Evolutionary conservation across 1,140 invertebrate genomes (phyloP), one percentile per base, ranked within the genome.

Genomic region (Diprion similis): DNA sequence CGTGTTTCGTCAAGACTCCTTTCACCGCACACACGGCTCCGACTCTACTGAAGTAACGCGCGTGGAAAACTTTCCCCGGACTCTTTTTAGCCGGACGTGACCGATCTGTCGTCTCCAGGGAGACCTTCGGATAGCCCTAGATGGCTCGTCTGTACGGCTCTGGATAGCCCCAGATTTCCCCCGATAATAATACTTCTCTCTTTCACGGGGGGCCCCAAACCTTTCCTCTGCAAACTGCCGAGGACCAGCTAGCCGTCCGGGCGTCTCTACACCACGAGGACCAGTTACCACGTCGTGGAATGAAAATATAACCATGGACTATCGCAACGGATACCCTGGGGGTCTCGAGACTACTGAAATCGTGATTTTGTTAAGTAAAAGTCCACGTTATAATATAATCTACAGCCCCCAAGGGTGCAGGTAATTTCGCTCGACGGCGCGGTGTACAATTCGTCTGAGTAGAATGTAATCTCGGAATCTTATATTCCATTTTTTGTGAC

Each of bases 131-230:
- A 59, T 59, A 59, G 51, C 51, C 51, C 51, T 59, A 17, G 51
- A 59, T 59, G 51, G 51, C 51, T 17, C 51, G 24, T 37, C 24
- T 37, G 24, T 37, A 37, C 24, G 24, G 24, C 24, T 37, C 24
- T 37, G 24, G 80, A 82, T 75, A 74, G 71, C 80, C 81, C 80
- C 82, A 87, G 86, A 87, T 87, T 87, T 87, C 86, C 86, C 86
- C 81, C 81, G 86, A 85, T 87, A 87, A 87, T 87, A 87, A 87
- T 87, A 87, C 86, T 86, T 87, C 83, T 86, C 82, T 85, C 82
- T 85, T 83, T 81, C 81, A 82, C 24, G 24, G 24, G 24, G 24
- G 24, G 1, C 6, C 24, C 24, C 6, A 37, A 37, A 37, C 24
- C 24, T 37, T 37, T 37, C 51, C 11, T 15, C 15, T 59, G 11